phyloP scores from a whole-genome alignment of 1,140 invertebrate genomes.

The Drosophila novamexicana region DNA sequence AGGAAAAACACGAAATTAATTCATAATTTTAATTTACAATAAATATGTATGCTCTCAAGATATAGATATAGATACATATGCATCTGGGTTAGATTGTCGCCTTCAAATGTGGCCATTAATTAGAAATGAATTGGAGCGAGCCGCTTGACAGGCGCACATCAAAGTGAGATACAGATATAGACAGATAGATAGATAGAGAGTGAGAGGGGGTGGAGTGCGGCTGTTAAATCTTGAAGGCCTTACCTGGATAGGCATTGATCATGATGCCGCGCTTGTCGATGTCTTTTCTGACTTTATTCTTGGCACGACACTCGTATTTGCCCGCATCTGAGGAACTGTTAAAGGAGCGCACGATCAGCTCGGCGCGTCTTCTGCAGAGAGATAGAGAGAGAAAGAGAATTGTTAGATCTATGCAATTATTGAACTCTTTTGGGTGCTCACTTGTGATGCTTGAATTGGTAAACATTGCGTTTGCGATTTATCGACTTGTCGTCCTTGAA shows the following conservation, averaged over 20 bases:
- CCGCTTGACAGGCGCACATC: constrained; percentile 27
- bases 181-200: background rate
- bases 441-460: constrained; percentile 83
- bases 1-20: background rate
- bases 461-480: constrained; percentile 80
- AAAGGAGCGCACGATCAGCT: constrained; percentile 90
- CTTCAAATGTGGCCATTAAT: constrained; percentile 67
- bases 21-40: constrained; percentile 35
- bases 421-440: constrained; percentile 44
- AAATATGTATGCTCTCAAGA: background rate
- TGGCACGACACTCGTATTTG: constrained; percentile 90
- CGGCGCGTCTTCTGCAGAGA: constrained; percentile 89
- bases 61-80: constrained; percentile 2
- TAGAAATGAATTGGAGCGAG: constrained; percentile 74
- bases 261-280: constrained; percentile 73
- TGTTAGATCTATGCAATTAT: no score
- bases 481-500: constrained; percentile 89
- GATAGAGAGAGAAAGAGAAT: background rate
- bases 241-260: constrained; percentile 79
- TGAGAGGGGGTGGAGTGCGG: background rate
- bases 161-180: constrained; percentile 1
- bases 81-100: constrained; percentile 36
- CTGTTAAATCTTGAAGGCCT: constrained; percentile 27
- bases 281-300: constrained; percentile 80
- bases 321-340: constrained; percentile 88